Evolutionary conservation across 2,113 vertebrate species (phyloP).

Genomic region (Phyllostomus discolor): DNA sequence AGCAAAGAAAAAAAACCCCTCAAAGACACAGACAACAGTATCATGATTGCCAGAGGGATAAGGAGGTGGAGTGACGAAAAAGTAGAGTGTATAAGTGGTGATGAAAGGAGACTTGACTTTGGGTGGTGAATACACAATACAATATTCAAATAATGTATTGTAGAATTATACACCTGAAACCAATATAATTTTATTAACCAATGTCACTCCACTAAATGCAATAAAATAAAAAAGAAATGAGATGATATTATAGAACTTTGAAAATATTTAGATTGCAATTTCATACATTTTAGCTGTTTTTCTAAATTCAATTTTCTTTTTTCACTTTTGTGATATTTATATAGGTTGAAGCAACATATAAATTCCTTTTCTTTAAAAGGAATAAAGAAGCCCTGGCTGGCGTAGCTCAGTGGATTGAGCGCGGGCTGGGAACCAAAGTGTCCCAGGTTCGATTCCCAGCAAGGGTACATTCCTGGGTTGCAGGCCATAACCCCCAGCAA

Average conservation of each 20-base stretch:
- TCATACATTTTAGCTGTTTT: not conserved
- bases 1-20: not conserved
- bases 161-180: not conserved
- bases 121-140: not conserved
- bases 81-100: not conserved
- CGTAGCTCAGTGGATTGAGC: too few relatives aligned
- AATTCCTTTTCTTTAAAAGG: not conserved
- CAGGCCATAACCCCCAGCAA: too few relatives aligned
- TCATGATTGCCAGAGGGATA: not conserved
- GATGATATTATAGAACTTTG: not conserved
- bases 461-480: too few relatives aligned
- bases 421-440: too few relatives aligned
- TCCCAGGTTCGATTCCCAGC: too few relatives aligned
- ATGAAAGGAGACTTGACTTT: not conserved
- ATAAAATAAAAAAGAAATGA: not conserved
- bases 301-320: constrained; percentile 10
- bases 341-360: not conserved
- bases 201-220: not conserved
- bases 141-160: not conserved
- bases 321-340: not conserved
- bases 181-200: not conserved
- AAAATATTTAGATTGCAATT: not conserved
- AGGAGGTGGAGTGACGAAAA: not conserved
- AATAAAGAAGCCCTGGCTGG: too few relatives aligned
- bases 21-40: not conserved